Evolutionary conservation across 2,888 invertebrate genomes (phyloP), one percentile per base, ranked within the genome.

Genomic region (Ophion ventricosus): DNA sequence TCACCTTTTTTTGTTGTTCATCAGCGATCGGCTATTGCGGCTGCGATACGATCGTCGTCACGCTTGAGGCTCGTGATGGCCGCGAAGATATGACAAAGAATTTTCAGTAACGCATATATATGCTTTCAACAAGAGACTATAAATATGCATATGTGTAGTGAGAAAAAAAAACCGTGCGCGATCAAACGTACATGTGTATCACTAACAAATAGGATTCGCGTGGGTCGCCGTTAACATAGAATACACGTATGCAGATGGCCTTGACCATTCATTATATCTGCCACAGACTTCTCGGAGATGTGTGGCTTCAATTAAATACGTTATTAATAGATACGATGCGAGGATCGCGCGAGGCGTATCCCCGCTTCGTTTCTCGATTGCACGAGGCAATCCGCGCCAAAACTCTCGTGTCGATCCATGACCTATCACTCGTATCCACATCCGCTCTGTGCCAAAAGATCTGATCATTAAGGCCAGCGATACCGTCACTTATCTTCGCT

Each of bases 311-410:
- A 87, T 89, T 88, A 87, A 88, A 86, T 84, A 57, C 84, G 74
- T 66, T 85, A 87, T 89, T 87, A 87, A 88, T 88, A 89, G 85
- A 81, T 82, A 54, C 80, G 75, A 67, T 77, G 67, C 83, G 82
- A 73, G n/a, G 75, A 83, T 85, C 73, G 63, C 63, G 85, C 82
- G 49, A 49, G 49, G 17, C 49, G 49, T 4, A 49, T 4, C 49
- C 49, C 49, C 49, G 14, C 17, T 49, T 49, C 17, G 17, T 87
- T 63, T 67, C 35, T 75, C 69, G 57, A 78, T 69, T 64, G 73
- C 67, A 56, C 10, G 26, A 5, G 20, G 43, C 35, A 29, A 77
- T 73, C 70, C 49, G 69, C 54, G 72, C 83, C 54, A 81, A 64
- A 64, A 70, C 10, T 64, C 63, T 77, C 73, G 25, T 74, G 74